Evolutionary conservation across 2,113 vertebrate species (phyloP).

Genomic region (Callithrix jacchus): DNA sequence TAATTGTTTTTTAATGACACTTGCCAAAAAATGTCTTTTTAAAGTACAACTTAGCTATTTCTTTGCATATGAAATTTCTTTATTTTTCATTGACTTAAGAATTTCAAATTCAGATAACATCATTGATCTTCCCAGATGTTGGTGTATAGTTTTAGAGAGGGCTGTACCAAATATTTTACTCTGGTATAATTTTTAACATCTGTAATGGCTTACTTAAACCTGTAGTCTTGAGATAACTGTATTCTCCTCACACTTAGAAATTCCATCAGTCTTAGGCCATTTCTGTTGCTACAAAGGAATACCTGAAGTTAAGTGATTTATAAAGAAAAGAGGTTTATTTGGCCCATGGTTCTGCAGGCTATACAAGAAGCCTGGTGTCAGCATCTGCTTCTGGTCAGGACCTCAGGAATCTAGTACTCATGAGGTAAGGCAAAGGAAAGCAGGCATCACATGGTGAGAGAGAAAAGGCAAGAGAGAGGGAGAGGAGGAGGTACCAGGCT

Average conservation of each 20-base stretch:
- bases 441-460: neutral
- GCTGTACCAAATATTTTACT: neutral
- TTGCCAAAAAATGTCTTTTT: slow-evolving; percentile 26
- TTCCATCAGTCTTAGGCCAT: neutral
- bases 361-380: neutral
- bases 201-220: neutral
- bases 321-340: neutral
- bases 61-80: neutral
- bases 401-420: neutral
- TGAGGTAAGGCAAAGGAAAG: neutral
- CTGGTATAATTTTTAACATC: neutral
- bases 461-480: neutral
- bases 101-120: slow-evolving; percentile 26
- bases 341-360: neutral
- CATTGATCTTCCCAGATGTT: neutral
- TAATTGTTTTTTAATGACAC: neutral
- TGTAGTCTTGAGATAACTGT: neutral
- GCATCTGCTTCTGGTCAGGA: neutral
- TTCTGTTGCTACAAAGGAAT: neutral
- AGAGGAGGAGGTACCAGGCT: neutral
- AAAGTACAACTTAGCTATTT: neutral
- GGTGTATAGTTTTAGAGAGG: neutral
- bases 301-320: neutral
- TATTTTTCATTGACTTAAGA: neutral
- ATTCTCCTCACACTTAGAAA: slow-evolving; percentile 37